These are phyloP conservation scores for Apoderus coryli DNA, from an alignment of 2,888 invertebrate genomes.

Conservation along the genomic window DNA sequence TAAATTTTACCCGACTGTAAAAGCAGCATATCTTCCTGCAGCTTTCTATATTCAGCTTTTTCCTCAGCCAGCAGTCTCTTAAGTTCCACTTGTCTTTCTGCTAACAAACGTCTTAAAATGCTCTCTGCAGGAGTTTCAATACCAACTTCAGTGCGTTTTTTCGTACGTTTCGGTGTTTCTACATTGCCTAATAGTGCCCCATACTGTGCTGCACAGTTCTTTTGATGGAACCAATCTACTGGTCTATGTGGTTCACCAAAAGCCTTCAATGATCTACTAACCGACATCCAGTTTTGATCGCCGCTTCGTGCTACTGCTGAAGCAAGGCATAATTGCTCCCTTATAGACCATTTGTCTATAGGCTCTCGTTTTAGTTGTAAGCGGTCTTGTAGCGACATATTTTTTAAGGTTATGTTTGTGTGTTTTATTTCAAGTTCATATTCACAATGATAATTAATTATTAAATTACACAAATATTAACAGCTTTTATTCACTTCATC, in stretches of 20 bases:
- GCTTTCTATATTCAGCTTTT: constrained; percentile 55
- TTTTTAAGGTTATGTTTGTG: constrained; percentile 14
- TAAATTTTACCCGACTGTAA: constrained; percentile 42
- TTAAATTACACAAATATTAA: no score
- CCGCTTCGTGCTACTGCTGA: constrained; percentile 74
- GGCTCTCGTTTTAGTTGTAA: constrained; percentile 49
- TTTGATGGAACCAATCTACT: constrained; percentile 80
- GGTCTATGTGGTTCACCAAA: constrained; percentile 63
- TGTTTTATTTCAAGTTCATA: no score
- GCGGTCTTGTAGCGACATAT: constrained; percentile 32
- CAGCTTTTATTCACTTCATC: no score
- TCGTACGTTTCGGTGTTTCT: constrained; percentile 76
- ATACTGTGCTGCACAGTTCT: constrained; percentile 83
- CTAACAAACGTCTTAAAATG: constrained; percentile 59
- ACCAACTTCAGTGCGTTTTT: constrained; percentile 42
- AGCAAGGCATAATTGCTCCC: constrained; percentile 74
- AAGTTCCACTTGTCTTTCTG: constrained; percentile 66
- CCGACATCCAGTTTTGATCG: constrained; percentile 86
- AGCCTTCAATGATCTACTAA: constrained; percentile 64
- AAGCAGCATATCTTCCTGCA: constrained; percentile 47
- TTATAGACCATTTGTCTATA: constrained; percentile 70
- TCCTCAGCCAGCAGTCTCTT: constrained; percentile 55
- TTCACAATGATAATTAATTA: no score
- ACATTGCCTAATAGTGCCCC: constrained; percentile 65
- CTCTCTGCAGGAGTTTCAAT: constrained; percentile 62